Percentiles rank a stretch among this genome's conserved stretches.
These are phyloP conservation scores for Botia kubotai DNA, from an alignment of 2,797 vertebrate genomes.

Conservation along the genomic window DNA sequence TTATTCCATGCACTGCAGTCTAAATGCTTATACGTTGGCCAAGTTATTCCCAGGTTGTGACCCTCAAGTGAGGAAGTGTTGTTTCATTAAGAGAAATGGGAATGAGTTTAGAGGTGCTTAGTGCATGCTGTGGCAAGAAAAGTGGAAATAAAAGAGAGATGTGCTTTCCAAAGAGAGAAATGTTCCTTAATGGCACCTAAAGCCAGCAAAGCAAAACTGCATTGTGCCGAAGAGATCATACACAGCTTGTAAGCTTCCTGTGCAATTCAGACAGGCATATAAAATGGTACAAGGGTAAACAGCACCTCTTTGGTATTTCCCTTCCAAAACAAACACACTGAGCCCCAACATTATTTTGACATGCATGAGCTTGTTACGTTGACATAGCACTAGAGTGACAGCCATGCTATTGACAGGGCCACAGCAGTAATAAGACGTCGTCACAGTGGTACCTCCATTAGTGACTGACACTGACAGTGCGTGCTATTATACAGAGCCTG, in stretches of 20 bases:
- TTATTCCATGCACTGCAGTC: conserved; percentile 71
- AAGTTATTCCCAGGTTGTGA: conserved; percentile 70
- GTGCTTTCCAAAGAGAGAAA: conserved; percentile 52
- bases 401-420: conserved; percentile 80
- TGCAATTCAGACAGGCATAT: conserved; percentile 55
- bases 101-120: conserved; percentile 47
- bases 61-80: conserved; percentile 74
- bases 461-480: conserved; percentile 77
- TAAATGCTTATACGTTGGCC: conserved; percentile 85
- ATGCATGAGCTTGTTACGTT: conserved; percentile 73
- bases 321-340: conserved; percentile 31
- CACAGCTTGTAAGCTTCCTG: conserved; percentile 35
- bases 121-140: conserved; percentile 14
- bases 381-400: conserved; percentile 77
- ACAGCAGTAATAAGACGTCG: conserved; percentile 81
- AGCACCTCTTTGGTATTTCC: conserved; percentile 11
- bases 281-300: conserved; percentile 61
- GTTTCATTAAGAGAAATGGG: conserved; percentile 75
- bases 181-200: conserved; percentile 67
- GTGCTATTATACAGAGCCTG: conserved; percentile 67
- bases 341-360: conserved; percentile 48
- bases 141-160: conserved; percentile 22
- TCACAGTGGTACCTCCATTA: conserved; percentile 80
- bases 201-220: conserved; percentile 40
- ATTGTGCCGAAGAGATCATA: conserved; percentile 35